Evolutionary conservation across 2,113 vertebrate species (phyloP).

Genomic region (Rhynchomys soricoides): DNA sequence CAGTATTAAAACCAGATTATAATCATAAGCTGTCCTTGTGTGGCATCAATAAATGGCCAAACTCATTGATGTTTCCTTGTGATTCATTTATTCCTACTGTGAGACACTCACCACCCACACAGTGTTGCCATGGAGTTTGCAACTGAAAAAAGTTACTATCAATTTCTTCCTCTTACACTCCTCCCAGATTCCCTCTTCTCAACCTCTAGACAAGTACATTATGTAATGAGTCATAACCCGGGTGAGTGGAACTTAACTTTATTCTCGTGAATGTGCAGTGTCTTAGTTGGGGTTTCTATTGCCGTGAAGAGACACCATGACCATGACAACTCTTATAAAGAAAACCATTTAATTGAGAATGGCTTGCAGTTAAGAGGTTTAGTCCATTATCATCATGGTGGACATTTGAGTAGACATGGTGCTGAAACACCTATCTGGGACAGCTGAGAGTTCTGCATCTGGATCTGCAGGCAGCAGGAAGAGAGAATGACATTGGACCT

Average conservation of each 20-base stretch:
- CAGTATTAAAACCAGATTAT: slow-evolving; percentile 49
- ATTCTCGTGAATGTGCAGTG: not conserved
- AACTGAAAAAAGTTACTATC: not conserved
- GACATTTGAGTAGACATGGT: not conserved
- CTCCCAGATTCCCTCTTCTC: not conserved
- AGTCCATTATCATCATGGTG: not conserved
- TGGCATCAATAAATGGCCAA: slow-evolving; percentile 73
- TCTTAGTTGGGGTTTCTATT: not conserved
- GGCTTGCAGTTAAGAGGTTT: not conserved
- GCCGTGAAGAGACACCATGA: not conserved
- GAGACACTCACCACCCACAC: not conserved
- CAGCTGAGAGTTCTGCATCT: not conserved
- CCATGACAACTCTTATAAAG: not conserved
- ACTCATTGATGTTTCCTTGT: slow-evolving; percentile 30
- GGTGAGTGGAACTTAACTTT: not conserved
- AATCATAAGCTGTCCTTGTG: slow-evolving; percentile 27
- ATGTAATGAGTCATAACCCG: not conserved
- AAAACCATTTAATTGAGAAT: not conserved
- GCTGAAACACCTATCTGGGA: not conserved
- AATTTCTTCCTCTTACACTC: not conserved
- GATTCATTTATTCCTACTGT: slow-evolving; percentile 49
- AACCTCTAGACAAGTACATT: not conserved
- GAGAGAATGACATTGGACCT: not conserved
- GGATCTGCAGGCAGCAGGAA: not conserved
- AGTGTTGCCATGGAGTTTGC: not conserved